Percentiles rank a stretch among this genome's conserved stretches.
phyloP scores from a whole-genome alignment of 2,888 invertebrate species.

The Ischnus inquisitorius region DNA sequence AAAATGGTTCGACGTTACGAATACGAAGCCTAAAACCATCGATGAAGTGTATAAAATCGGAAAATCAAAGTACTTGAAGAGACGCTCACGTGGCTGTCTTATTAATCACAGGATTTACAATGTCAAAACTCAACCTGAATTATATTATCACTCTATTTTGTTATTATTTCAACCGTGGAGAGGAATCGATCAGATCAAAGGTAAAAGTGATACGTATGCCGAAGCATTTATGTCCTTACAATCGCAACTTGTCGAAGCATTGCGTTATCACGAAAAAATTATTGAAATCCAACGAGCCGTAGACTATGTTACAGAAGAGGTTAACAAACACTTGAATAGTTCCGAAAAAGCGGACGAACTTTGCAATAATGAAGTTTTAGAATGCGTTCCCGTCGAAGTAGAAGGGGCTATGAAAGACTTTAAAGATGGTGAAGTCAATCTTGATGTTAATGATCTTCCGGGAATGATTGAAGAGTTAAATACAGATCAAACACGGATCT shows the following conservation, averaged over 20 bases:
- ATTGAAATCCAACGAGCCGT: slow-evolving; percentile 42
- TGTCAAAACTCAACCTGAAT: slow-evolving; percentile 70
- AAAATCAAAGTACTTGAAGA: too few species aligned
- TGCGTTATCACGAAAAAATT: slow-evolving; percentile 60
- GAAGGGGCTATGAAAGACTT: slow-evolving; percentile 73
- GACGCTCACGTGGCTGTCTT: too few species aligned
- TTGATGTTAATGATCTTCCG: slow-evolving; percentile 44
- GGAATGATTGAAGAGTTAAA: slow-evolving; percentile 69
- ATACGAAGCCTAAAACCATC: too few species aligned
- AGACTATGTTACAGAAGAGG: too few species aligned
- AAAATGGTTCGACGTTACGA: slow-evolving; percentile 62
- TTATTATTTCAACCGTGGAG: slow-evolving; percentile 70
- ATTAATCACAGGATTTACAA: too few species aligned
- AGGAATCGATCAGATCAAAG: slow-evolving; percentile 64
- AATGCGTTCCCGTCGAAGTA: slow-evolving; percentile 53
- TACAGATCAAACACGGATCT: slow-evolving; percentile 70
- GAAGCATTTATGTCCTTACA: slow-evolving; percentile 64
- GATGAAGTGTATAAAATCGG: neutral
- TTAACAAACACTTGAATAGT: too few species aligned
- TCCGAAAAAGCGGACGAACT: too few species aligned
- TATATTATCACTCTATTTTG: slow-evolving; percentile 63
- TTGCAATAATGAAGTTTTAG: slow-evolving; percentile 69
- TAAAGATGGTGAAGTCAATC: slow-evolving; percentile 60
- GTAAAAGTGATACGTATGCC: slow-evolving; percentile 56
- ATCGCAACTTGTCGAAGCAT: slow-evolving; percentile 61